phyloP scores from a whole-genome alignment of 1,140 invertebrate species.

The Drosophila lowei region DNA sequence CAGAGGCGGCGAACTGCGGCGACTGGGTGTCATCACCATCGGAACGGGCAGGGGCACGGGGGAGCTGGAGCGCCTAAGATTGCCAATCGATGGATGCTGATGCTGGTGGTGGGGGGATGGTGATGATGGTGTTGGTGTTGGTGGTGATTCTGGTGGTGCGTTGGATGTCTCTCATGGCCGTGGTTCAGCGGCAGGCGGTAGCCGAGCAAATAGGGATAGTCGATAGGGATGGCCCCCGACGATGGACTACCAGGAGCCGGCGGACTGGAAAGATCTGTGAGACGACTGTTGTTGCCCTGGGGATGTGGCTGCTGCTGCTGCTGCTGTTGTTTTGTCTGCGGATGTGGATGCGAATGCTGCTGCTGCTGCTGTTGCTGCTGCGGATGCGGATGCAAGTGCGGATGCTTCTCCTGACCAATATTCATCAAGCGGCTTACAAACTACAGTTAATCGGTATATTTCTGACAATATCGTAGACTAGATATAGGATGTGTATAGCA shows the following conservation, averaged over 20 bases:
- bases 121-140: slow-evolving; percentile 11
- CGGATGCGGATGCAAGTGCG: slow-evolving; percentile 54
- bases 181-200: slow-evolving; percentile 53
- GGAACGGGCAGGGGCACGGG: slow-evolving; percentile 23
- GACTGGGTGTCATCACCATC: slow-evolving; percentile 87
- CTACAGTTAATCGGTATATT: slow-evolving; percentile 42
- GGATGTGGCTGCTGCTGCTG: slow-evolving; percentile 2
- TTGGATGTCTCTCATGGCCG: slow-evolving; percentile 33
- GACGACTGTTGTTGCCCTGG: slow-evolving; percentile 6
- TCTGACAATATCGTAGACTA: slow-evolving; percentile 57
- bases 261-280: slow-evolving; percentile 1
- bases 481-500: slow-evolving; percentile 34
- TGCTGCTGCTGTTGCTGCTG: slow-evolving; percentile 26
- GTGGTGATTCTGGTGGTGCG: slow-evolving; percentile 15
- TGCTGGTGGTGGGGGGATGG: slow-evolving; percentile 3
- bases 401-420: slow-evolving; percentile 71
- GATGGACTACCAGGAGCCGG: slow-evolving; percentile 7
- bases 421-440: slow-evolving; percentile 67
- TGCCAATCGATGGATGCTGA: neutral
- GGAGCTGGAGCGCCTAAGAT: slow-evolving; percentile 15
- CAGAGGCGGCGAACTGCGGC: slow-evolving; percentile 85
- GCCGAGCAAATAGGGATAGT: slow-evolving; percentile 48
- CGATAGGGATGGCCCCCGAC: slow-evolving; percentile 7
- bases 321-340: slow-evolving; percentile 15
- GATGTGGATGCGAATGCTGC: slow-evolving; percentile 23